Conservation (phyloP, 2,797 vertebrate genomes). For the Sebastolobus alascanus region DNA sequence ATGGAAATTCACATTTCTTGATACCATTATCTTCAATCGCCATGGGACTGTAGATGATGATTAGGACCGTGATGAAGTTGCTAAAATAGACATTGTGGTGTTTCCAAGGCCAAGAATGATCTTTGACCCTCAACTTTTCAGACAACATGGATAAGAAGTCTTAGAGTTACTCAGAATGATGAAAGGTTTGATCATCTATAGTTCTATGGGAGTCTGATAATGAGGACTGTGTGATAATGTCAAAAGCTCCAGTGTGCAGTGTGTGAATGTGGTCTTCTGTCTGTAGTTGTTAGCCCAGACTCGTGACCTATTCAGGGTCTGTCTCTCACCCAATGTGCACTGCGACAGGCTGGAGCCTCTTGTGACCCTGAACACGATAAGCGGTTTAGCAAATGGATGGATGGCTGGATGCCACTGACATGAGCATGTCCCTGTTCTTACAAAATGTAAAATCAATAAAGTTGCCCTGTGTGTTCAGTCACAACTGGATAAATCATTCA, state of each 20-base stretch:
- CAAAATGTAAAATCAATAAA: slow-evolving; percentile 51
- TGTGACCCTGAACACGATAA: slow-evolving; percentile 25
- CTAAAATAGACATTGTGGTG: neutral
- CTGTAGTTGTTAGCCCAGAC: neutral
- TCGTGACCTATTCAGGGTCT: neutral
- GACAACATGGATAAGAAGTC: neutral
- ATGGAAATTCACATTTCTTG: neutral
- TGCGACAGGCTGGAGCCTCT: neutral
- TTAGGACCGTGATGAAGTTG: neutral
- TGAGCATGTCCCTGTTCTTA: slow-evolving; percentile 19
- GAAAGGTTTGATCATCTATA: neutral
- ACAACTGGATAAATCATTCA: slow-evolving; percentile 37
- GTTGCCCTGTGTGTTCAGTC: slow-evolving; percentile 25
- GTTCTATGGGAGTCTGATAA: neutral
- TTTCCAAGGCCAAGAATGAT: neutral
- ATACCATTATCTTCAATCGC: neutral
- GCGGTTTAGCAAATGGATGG: slow-evolving; percentile 37
- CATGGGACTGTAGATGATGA: neutral
- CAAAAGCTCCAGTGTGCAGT: neutral
- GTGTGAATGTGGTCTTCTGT: neutral
- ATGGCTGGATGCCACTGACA: slow-evolving; percentile 37
- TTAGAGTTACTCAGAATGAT: neutral
- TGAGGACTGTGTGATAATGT: neutral
- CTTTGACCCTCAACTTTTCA: neutral
- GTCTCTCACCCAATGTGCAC: neutral